Evolutionary conservation across 2,113 vertebrate genomes (phyloP).

Genomic region (Pan paniscus): DNA sequence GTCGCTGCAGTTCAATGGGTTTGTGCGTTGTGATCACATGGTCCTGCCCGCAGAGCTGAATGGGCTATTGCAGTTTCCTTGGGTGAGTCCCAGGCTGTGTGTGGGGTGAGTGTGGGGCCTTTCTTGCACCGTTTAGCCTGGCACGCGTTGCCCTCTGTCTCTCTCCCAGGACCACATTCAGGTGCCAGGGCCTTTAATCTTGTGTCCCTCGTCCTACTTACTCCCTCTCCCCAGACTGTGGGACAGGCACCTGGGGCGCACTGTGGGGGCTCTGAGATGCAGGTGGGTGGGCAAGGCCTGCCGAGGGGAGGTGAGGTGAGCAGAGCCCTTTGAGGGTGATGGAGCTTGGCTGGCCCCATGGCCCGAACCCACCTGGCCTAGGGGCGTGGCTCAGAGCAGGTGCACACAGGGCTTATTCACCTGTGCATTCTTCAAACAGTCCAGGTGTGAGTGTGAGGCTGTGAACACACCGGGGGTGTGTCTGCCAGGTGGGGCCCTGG

Average conservation of each 20-base stretch:
- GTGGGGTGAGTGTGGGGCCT: accelerated
- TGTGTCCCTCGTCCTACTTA: neutral
- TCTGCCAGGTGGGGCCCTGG: conserved; percentile 3
- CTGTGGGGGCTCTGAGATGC: neutral
- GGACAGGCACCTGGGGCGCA: neutral
- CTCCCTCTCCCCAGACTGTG: accelerated
- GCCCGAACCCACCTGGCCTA: neutral
- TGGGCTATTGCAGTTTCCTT: neutral
- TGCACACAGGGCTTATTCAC: neutral
- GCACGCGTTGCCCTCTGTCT: accelerated
- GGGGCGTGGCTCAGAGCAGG: neutral
- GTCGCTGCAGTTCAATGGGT: neutral
- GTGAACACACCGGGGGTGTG: neutral
- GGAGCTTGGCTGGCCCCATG: neutral
- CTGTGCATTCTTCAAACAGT: neutral
- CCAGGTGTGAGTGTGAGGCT: neutral
- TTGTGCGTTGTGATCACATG: neutral
- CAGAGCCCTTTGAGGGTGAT: neutral
- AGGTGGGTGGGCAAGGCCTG: accelerated
- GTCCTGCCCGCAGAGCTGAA: neutral
- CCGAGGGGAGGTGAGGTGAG: neutral
- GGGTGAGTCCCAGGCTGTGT: accelerated
- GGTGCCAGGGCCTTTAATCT: neutral
- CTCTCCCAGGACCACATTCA: neutral
- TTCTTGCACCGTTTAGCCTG: accelerated